A percentile compares a stretch with the other conserved stretches of the same genome.
phyloP scores from a whole-genome alignment of 2,888 invertebrate species.

The Caradrina kadenii region DNA sequence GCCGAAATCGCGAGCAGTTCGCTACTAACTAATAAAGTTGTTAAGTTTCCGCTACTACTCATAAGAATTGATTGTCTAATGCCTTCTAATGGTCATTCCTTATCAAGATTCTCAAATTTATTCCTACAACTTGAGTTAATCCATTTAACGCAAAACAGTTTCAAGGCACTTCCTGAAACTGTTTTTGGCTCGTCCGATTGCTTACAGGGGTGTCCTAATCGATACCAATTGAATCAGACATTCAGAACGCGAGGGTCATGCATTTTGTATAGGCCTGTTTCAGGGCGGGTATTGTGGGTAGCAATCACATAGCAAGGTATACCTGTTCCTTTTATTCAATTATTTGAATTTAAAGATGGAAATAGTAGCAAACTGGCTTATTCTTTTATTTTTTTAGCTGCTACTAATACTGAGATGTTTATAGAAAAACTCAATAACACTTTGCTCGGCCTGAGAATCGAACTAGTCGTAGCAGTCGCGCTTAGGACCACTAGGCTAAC shows the following conservation, averaged over 20 bases:
- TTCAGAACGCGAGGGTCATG: slow-evolving; percentile 64
- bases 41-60: too few relatives aligned
- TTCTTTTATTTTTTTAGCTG: too few relatives aligned
- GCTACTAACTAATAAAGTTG: too few relatives aligned
- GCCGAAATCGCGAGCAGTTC: too few relatives aligned
- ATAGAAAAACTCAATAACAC: too few relatives aligned
- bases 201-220: slow-evolving; percentile 56
- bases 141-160: slow-evolving; percentile 31
- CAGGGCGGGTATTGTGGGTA: not conserved
- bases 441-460: too few relatives aligned
- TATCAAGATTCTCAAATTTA: slow-evolving; percentile 9
- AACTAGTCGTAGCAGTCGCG: too few relatives aligned
- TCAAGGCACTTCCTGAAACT: slow-evolving; percentile 34
- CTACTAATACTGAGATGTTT: too few relatives aligned
- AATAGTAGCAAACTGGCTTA: too few relatives aligned
- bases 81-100: not conserved
- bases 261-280: slow-evolving; percentile 67
- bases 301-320: slow-evolving; percentile 8
- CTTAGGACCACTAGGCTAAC: too few relatives aligned
- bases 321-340: slow-evolving; percentile 22
- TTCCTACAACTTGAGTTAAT: slow-evolving; percentile 26
- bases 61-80: slow-evolving; percentile 6
- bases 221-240: slow-evolving; percentile 68
- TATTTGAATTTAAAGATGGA: not conserved
- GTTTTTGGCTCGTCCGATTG: slow-evolving; percentile 29